Percentiles rank a stretch among this genome's conserved stretches.
Evolutionary conservation across 1,140 invertebrate genomes (phyloP).

Genomic region (Hycleus phaleratus): DNA sequence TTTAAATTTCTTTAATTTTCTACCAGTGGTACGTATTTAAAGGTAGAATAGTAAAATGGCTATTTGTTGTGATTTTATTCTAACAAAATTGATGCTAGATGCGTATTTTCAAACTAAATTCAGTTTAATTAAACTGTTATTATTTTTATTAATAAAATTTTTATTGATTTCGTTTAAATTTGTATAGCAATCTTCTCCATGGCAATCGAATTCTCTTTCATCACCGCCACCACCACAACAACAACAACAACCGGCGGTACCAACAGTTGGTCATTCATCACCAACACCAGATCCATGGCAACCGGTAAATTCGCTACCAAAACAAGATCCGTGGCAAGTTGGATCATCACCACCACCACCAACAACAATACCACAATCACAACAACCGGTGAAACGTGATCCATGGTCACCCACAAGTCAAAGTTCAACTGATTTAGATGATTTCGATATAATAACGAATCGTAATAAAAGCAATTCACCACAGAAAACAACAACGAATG

Average conservation of each 20-base stretch:
- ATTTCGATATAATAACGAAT: slow-evolving; percentile 77
- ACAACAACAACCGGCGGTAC: neutral
- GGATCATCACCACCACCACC: neutral
- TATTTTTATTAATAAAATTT: neutral
- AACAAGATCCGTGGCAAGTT: neutral
- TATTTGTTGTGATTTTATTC: no score
- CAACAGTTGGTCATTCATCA: neutral
- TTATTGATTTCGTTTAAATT: neutral
- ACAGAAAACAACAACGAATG: slow-evolving; percentile 37
- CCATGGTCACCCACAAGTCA: slow-evolving; percentile 39
- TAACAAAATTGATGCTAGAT: neutral
- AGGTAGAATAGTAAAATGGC: neutral
- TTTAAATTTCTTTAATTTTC: slow-evolving; percentile 26
- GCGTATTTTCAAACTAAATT: neutral
- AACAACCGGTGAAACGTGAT: slow-evolving; percentile 17
- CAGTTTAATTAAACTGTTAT: neutral
- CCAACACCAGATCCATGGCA: neutral
- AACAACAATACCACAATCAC: neutral
- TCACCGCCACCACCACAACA: slow-evolving; percentile 22
- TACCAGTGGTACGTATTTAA: slow-evolving; percentile 20
- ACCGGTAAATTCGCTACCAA: neutral
- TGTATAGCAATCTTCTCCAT: slow-evolving; percentile 26
- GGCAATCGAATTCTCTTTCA: slow-evolving; percentile 21
- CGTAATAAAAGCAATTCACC: slow-evolving; percentile 47
- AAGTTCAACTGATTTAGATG: slow-evolving; percentile 66